A percentile compares a stretch with the other conserved stretches of the same genome.
These are phyloP conservation scores for Pluvialis apricaria DNA, from an alignment of 2,113 vertebrate genomes.

Conservation along the genomic window DNA sequence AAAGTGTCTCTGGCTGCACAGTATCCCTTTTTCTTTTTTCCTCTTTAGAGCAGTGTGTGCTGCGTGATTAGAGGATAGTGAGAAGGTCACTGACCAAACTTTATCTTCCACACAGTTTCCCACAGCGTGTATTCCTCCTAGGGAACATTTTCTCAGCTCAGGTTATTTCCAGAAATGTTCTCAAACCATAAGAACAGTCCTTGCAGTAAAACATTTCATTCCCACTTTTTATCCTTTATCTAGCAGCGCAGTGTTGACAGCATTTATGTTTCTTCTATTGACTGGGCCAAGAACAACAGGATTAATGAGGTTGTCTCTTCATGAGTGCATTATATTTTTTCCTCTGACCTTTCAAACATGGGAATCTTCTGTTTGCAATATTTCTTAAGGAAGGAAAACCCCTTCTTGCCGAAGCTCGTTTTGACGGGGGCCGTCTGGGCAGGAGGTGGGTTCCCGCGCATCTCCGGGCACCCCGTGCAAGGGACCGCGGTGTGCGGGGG, in stretches of 20 bases:
- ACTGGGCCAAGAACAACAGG: slow-evolving; percentile 72
- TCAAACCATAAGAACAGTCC: slow-evolving; percentile 71
- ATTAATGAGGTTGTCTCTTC: slow-evolving; percentile 71
- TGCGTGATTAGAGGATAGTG: slow-evolving; percentile 66
- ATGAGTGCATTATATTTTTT: slow-evolving; percentile 69
- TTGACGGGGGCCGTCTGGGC: not conserved
- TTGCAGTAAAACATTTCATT: slow-evolving; percentile 75
- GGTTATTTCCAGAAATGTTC: slow-evolving; percentile 78
- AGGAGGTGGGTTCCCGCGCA: not conserved
- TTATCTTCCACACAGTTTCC: slow-evolving; percentile 75
- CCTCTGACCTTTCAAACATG: slow-evolving; percentile 69
- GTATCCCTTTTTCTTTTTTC: slow-evolving; percentile 21
- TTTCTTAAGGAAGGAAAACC: slow-evolving; percentile 45
- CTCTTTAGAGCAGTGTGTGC: slow-evolving; percentile 28
- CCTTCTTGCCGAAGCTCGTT: not conserved
- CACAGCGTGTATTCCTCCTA: slow-evolving; percentile 71
- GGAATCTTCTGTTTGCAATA: slow-evolving; percentile 62
- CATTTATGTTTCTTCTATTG: slow-evolving; percentile 74
- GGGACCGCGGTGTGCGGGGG: not conserved
- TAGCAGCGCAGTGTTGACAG: slow-evolving; percentile 64
- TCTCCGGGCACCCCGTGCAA: not conserved
- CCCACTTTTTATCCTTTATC: slow-evolving; percentile 74
- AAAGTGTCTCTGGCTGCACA: slow-evolving; percentile 49
- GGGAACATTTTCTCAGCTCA: slow-evolving; percentile 73
- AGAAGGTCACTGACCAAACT: slow-evolving; percentile 76